phyloP scores from a whole-genome alignment of 2,797 vertebrate species.

The Silurus aristotelis region DNA sequence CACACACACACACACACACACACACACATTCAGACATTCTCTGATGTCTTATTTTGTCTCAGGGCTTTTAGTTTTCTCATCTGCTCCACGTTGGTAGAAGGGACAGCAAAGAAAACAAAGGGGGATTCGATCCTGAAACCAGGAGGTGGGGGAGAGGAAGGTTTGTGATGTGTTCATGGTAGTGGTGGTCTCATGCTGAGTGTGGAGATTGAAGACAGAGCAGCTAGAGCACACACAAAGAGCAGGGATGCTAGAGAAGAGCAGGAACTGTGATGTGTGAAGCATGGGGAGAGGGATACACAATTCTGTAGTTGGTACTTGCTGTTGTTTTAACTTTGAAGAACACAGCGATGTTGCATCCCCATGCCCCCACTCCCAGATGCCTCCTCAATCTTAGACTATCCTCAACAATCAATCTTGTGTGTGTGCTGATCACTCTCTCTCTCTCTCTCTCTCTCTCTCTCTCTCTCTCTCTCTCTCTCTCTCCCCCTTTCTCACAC shows the following conservation, averaged over 20 bases:
- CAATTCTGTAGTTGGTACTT: constrained; percentile 43
- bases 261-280: constrained; percentile 47
- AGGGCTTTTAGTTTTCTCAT: constrained; percentile 48
- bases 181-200: constrained; percentile 72
- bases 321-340: constrained; percentile 49
- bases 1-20: constrained; percentile 1
- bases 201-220: constrained; percentile 72
- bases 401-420: constrained; percentile 64
- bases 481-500: too few species aligned
- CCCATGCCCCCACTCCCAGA: constrained; percentile 39
- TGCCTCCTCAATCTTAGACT: constrained; percentile 50
- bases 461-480: too few species aligned
- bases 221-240: constrained; percentile 69
- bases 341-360: constrained; percentile 60
- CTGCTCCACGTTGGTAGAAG: constrained; percentile 25
- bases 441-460: too few species aligned
- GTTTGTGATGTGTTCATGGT: constrained; percentile 68
- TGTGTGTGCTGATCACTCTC: constrained; percentile 54
- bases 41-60: constrained; percentile 44
- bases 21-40: background rate
- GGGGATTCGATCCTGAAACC: constrained; percentile 47
- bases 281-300: constrained; percentile 49
- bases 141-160: constrained; percentile 18
- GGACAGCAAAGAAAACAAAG: constrained; percentile 36
- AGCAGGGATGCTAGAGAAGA: constrained; percentile 58